Evolutionary conservation across 2,888 invertebrate species (phyloP), one percentile per base, ranked within the genome.

Genomic region (Hipparchia sbordonii): DNA sequence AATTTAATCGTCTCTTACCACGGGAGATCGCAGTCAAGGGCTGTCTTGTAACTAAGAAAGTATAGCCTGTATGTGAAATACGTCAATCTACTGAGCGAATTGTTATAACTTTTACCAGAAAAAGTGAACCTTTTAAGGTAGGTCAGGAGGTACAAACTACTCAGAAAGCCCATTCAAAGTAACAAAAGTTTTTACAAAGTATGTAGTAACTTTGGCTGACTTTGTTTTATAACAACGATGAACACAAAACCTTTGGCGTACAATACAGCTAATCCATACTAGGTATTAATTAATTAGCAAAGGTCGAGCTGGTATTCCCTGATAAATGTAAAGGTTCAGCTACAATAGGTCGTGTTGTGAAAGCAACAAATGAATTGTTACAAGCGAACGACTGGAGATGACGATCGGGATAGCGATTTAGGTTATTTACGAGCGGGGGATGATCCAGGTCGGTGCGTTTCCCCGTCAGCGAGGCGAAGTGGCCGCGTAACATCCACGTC

Each of bases 361-460:
- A 8, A 57, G 45, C 57, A 33, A 56, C 57, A 56, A 46, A 67
- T 56, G 67, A 46, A 39, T 39, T 39, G 39, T 39, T 39, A 57
- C 67, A 67, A 71, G 39, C 60, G 39, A 62, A 67, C 52, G 73
- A 62, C n/a, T 62, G 63, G 39, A 60, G 56, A 66, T 62, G 46
- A 61, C 65, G 63, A 60, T 72, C 68, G 54, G 12, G 45, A 54
- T 59, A 54, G 63, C 72, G 65, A 73, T 72, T 71, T 72, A 75
- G 69, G 46, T 73, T 78, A 78, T 78, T 78, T 78, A 79, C 84
- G 86, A 82, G 80, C 79, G 82, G 84, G 85, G 87, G 88, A 87
- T 89, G 88, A 90, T 90, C 79, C 88, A 89, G 91, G 90, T 91
- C 90, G 91, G 82, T 86, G 89, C 84, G 85, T 84, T 84, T 85